Base-by-base conservation (phyloP, 2,113 vertebrate species). In the Thunnus maccoyii region DNA sequence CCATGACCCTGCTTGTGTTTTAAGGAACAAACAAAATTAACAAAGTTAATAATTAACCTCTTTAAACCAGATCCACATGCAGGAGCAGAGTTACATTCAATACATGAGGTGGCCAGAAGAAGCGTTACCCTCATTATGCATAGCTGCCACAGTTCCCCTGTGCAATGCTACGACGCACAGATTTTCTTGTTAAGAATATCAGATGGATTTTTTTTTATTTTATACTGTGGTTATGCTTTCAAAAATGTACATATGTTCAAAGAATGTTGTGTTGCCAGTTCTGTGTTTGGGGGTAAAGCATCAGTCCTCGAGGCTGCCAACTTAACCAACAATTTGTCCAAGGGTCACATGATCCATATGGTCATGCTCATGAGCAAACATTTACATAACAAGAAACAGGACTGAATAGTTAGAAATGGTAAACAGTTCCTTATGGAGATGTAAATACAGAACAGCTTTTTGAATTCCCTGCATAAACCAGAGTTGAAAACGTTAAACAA, bases 311-410 rank as follows among this genome's bases (percentile, higher is more conserved):
- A 70, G 58, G 73, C 77, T 66, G 80, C 62, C 72, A 86, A 56
- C 74, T 74, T 78, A 18, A 57, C 56, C 63, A 86, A 60, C 85
- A 73, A 73, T 82, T 79, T 88, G 66, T 85, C 78, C 61, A 46
- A 52, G 54, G 81, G 86, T 83, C 82, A 82, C 56, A 57, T 86
- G 78, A 84, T 84, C 75, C 83, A 78, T 69, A 74, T 72, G 74
- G 77, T 73, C 83, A 64, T 46, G 65, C 64, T 88, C 72, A 67
- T 70, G 67, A 90, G 67, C 52, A 80, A 86, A 83, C 63, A 89
- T 92, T 88, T 79, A 69, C 86, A 90, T 87, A 89, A 90, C 76
- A 84, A 88, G 76, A 84, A 91, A 72, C 81, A 75, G 78, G 55
- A 52, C 25, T 77, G 76, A 64, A 58, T 75, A 36, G 76, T 83